phyloP scores from a whole-genome alignment of 2,888 invertebrate genomes.

The Chorisops tibialis region DNA sequence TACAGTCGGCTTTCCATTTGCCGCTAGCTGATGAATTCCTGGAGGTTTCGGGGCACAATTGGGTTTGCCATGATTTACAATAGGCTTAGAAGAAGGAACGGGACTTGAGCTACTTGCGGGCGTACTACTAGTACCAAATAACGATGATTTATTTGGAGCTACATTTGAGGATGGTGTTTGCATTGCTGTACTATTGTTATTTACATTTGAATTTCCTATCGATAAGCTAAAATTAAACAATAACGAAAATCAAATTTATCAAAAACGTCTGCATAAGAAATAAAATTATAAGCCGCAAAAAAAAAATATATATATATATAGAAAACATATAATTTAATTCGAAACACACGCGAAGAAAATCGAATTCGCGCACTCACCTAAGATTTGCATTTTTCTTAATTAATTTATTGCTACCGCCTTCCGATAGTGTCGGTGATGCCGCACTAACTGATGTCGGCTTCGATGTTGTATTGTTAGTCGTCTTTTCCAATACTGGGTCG shows the following conservation, averaged over 20 bases:
- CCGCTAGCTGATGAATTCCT: constrained; percentile 50
- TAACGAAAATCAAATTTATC: background rate
- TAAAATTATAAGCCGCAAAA: background rate
- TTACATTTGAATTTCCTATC: constrained; percentile 49
- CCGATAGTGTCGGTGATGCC: constrained; percentile 44
- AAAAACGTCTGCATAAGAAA: background rate
- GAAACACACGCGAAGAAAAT: too few species aligned
- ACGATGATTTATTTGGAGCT: constrained; percentile 49
- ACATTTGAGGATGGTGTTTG: constrained; percentile 38
- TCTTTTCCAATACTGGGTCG: constrained; percentile 57
- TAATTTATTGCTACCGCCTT: constrained; percentile 42
- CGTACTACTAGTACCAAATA: constrained; percentile 41
- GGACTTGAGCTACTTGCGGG: constrained; percentile 20
- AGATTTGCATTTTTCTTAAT: constrained; percentile 29
- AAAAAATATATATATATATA: background rate
- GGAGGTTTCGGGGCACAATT: constrained; percentile 83
- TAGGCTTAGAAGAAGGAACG: constrained; percentile 41
- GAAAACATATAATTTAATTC: background rate
- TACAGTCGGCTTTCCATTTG: constrained; percentile 55
- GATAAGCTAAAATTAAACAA: constrained; percentile 42
- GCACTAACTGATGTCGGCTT: constrained; percentile 40
- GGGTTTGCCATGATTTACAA: constrained; percentile 71
- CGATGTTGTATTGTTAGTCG: constrained; percentile 40
- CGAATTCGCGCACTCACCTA: constrained; percentile 33
- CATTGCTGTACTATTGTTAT: constrained; percentile 43